phyloP scores from a whole-genome alignment of 2,797 vertebrate genomes.

The Microctenopoma lineatum region DNA sequence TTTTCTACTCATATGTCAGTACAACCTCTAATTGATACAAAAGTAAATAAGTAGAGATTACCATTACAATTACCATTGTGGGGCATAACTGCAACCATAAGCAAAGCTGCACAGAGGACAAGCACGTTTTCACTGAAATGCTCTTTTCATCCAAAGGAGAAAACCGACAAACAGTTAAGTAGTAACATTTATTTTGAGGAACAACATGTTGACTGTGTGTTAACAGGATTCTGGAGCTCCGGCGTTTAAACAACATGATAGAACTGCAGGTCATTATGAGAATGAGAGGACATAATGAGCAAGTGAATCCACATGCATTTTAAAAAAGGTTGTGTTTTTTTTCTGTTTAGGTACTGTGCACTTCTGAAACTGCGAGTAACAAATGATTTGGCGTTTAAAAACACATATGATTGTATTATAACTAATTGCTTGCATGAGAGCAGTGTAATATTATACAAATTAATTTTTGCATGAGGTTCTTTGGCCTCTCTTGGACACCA shows the following conservation, averaged over 20 bases:
- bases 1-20: too few species aligned
- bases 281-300: not conserved
- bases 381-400: not conserved
- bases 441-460: too few species aligned
- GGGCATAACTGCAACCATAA: too few species aligned
- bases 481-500: slow-evolving; percentile 23
- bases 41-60: too few species aligned
- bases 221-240: not conserved
- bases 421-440: too few species aligned
- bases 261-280: not conserved
- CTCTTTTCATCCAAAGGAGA: too few species aligned
- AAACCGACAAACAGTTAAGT: slow-evolving; percentile 4
- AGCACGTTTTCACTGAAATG: too few species aligned
- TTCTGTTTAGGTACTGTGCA: not conserved
- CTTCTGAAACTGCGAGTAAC: not conserved
- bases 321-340: not conserved
- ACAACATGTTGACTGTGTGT: slow-evolving; percentile 17
- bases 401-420: too few species aligned
- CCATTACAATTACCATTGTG: too few species aligned
- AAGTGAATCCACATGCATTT: slow-evolving; percentile 16
- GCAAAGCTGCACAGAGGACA: too few species aligned
- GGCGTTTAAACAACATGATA: slow-evolving; percentile 6
- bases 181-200: slow-evolving; percentile 53
- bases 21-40: too few species aligned
- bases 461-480: not conserved